These are phyloP conservation scores for Terrapene triunguis DNA, from an alignment of 2,113 vertebrate genomes.

Conservation along the genomic window DNA sequence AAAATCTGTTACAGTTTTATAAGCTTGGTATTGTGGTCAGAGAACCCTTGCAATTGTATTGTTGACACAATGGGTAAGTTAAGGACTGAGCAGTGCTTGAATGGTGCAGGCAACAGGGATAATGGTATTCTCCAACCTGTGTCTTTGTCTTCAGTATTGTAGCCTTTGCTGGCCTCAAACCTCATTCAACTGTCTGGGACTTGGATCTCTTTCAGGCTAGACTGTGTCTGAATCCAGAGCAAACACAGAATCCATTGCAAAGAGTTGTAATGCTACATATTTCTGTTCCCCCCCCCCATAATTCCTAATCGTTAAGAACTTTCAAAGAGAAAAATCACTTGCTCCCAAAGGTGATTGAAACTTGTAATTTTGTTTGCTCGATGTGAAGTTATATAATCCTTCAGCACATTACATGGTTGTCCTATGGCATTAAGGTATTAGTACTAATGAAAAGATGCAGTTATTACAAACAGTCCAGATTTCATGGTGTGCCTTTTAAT, in stretches of 20 bases:
- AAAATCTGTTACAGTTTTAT: not conserved
- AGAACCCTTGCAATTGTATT: not conserved
- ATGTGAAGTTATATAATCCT: slow-evolving; percentile 73
- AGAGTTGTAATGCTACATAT: not conserved
- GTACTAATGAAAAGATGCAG: slow-evolving; percentile 59
- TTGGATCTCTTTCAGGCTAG: not conserved
- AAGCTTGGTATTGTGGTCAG: not conserved
- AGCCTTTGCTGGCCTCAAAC: not conserved
- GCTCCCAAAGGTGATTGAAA: slow-evolving; percentile 48
- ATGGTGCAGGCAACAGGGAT: not conserved
- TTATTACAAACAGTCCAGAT: slow-evolving; percentile 69
- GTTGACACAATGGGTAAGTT: not conserved
- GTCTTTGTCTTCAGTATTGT: not conserved
- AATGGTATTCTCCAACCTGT: not conserved
- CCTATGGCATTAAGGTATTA: slow-evolving; percentile 70
- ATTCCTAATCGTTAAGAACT: slow-evolving; percentile 52
- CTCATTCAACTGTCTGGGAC: not conserved
- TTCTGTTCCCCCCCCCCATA: not conserved
- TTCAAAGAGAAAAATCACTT: slow-evolving; percentile 27
- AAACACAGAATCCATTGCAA: not conserved
- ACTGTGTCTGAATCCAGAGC: not conserved
- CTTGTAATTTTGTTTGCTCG: slow-evolving; percentile 62
- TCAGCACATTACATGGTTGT: slow-evolving; percentile 16
- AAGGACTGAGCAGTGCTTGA: not conserved
- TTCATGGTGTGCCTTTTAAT: slow-evolving; percentile 75